Evolutionary conservation across 1,140 invertebrate species (phyloP).

Genomic region (Marisa cornuarietis): DNA sequence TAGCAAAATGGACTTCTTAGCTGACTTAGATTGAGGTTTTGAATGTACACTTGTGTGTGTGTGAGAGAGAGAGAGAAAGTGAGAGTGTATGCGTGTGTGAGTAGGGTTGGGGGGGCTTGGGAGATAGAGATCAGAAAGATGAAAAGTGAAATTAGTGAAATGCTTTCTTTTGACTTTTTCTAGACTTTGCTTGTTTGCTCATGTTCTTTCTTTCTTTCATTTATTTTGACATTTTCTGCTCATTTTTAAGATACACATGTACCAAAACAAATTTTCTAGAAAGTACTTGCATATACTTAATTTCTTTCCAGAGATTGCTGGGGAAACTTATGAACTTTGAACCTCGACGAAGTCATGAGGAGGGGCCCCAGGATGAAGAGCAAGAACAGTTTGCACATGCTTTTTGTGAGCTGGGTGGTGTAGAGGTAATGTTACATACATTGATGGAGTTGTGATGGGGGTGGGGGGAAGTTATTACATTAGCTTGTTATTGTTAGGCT

Average conservation of each 20-base stretch:
- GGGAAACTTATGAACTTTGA: constrained; percentile 61
- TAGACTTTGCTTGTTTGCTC: not conserved
- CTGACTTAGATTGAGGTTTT: too few relatives aligned
- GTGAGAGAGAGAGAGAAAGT: rapidly evolving
- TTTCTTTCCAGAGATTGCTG: constrained; percentile 48
- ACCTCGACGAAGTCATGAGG: constrained; percentile 54
- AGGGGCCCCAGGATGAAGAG: constrained; percentile 52
- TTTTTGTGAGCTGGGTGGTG: constrained; percentile 58
- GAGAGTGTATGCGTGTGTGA: too few relatives aligned
- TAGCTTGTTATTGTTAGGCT: too few relatives aligned
- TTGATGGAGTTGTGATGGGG: too few relatives aligned
- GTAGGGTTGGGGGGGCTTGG: too few relatives aligned
- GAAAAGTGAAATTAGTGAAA: too few relatives aligned
- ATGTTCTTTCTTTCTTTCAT: not conserved
- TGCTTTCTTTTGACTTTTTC: too few relatives aligned
- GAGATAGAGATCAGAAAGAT: too few relatives aligned
- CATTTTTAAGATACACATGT: not conserved
- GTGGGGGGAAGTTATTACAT: too few relatives aligned
- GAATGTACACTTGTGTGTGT: not conserved
- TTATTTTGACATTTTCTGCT: not conserved
- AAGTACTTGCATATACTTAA: constrained; percentile 3
- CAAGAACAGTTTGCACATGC: constrained; percentile 58
- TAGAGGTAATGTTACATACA: constrained; percentile 45
- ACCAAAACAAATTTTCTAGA: constrained; percentile 14
- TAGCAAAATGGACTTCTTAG: too few relatives aligned